Conservation (phyloP, 2,888 invertebrate species). For the Lithosia quadra region DNA sequence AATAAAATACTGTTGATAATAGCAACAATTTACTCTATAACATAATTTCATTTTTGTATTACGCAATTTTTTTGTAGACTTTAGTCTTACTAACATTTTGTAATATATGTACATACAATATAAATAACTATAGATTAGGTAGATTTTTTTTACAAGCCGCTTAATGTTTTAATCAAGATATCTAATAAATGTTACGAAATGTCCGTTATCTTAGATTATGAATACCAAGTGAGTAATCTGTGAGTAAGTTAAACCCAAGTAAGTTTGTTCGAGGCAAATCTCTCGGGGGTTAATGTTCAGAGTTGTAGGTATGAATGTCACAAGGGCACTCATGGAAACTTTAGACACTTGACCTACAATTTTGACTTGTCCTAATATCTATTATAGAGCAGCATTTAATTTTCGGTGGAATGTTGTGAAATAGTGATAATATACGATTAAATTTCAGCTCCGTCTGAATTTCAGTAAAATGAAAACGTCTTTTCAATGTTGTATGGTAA, state of each 20-base stretch:
- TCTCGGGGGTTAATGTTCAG: slow-evolving; percentile 29
- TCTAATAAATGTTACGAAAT: slow-evolving; percentile 53
- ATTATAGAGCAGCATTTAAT: slow-evolving; percentile 23
- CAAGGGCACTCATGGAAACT: slow-evolving; percentile 31
- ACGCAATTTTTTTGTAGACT: slow-evolving; percentile 27
- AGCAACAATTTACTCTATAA: neutral
- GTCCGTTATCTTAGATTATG: slow-evolving; percentile 44
- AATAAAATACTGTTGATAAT: slow-evolving; percentile 6
- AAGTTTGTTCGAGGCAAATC: slow-evolving; percentile 36
- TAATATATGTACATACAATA: slow-evolving; percentile 79
- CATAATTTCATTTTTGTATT: neutral
- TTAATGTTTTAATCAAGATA: slow-evolving; percentile 51
- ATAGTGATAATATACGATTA: neutral
- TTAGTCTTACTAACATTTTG: slow-evolving; percentile 50
- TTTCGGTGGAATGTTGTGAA: slow-evolving; percentile 26
- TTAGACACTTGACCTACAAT: slow-evolving; percentile 38
- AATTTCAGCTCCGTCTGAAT: neutral
- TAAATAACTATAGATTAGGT: slow-evolving; percentile 58
- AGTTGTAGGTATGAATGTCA: slow-evolving; percentile 34
- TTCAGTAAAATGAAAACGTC: neutral
- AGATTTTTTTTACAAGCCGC: slow-evolving; percentile 75
- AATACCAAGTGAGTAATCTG: slow-evolving; percentile 40
- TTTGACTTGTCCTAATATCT: slow-evolving; percentile 29
- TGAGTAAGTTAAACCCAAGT: slow-evolving; percentile 36
- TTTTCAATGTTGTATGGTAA: slow-evolving; percentile 1